A percentile compares a stretch with the other conserved stretches of the same genome.
Evolutionary conservation across 2,113 vertebrate genomes (phyloP).

Genomic region (Empidonax alnorum): DNA sequence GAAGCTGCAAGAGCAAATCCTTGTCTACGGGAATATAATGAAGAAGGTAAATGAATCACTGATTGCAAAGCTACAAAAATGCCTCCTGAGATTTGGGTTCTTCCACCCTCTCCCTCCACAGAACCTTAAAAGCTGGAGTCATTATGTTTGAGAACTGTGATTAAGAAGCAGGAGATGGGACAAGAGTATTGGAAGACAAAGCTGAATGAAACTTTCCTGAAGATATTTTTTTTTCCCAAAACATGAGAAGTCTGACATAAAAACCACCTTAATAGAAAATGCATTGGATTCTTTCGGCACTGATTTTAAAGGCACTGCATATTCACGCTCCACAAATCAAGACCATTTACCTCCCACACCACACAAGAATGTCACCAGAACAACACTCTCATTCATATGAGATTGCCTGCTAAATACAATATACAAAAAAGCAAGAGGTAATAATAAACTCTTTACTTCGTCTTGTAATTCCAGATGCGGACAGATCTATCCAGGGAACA

Average conservation of each 20-base stretch:
- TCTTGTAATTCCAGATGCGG: slow-evolving; percentile 94
- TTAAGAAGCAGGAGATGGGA: background rate
- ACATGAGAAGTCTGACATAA: background rate
- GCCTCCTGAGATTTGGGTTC: background rate
- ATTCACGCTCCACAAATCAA: background rate
- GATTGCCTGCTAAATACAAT: background rate
- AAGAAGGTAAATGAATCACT: background rate
- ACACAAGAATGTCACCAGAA: background rate
- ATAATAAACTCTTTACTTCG: slow-evolving; percentile 79
- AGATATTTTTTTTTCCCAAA: background rate
- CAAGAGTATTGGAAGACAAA: background rate
- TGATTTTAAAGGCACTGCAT: background rate
- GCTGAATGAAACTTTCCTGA: background rate
- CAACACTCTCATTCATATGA: background rate
- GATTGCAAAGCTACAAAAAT: background rate
- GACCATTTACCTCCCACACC: background rate
- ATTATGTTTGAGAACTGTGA: background rate
- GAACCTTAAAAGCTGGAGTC: background rate
- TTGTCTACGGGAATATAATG: background rate
- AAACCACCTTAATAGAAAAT: background rate
- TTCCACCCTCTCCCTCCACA: no score
- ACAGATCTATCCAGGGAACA: slow-evolving; percentile 91
- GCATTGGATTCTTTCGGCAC: background rate
- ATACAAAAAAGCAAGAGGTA: background rate
- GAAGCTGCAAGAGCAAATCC: background rate